Base-by-base conservation (phyloP, 2,888 invertebrate species). In the Platycheirus albimanus region DNA sequence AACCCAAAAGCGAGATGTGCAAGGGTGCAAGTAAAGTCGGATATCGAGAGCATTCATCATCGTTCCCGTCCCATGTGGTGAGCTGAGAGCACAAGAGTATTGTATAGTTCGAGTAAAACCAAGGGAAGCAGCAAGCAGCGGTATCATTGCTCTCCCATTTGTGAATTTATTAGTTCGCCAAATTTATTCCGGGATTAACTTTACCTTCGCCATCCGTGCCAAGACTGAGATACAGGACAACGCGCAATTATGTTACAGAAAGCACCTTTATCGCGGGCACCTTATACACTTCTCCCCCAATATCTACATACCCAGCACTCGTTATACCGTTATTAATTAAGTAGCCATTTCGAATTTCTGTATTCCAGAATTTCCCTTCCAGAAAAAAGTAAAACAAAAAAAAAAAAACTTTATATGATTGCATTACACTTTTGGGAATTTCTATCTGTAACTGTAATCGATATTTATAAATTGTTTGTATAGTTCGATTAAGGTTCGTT, bases 31-130 rank as follows among this genome's bases (percentile, higher is more conserved):
- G 81, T 69, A 61, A 77, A 83, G 77, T 83, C 78, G 74, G 83
- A 83, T 83, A 83, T 83, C 83, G 83, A 74, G 78, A 63, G 72
- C 83, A 83, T 83, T 83, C 83, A 83, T 83, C 83, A 83, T 83
- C 83, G 43, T 69, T 78, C 69, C 13, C 6, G 28, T 20, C 10
- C 17, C 24, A 45, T 61, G 71, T 36, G 76, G 66, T 49, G 64
- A 36, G 69, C 56, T 36, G 47, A 10, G n/a, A 52, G 47, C 47
- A 70, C 30, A 63, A 43, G 33, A 10, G 33, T 3, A 8, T 10
- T 13, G n/a, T n/a, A n/a, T 15, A 36, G 49, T 30, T 10, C n/a
- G 10, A 8, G 13, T 30, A 24, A 24, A 41, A 15, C 10, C 10
- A n/a, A n/a, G 52, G 75, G 41, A 51, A 75, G 52, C 66, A 49